Conservation (phyloP, 2,797 vertebrate species). For the Microcaecilia unicolor region DNA sequence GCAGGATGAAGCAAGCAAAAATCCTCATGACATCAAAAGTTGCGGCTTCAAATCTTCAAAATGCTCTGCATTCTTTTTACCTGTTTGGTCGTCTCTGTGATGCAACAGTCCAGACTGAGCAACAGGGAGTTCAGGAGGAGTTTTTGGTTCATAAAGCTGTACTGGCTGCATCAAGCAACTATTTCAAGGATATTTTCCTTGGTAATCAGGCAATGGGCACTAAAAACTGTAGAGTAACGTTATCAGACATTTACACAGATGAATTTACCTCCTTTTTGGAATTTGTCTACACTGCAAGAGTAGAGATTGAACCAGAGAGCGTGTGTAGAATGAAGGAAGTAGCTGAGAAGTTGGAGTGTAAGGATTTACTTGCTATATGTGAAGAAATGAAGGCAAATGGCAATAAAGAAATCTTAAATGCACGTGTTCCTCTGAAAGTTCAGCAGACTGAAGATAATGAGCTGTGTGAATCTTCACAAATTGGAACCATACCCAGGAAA, state of each 20-base stretch:
- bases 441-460: not conserved
- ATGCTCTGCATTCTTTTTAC: conserved; percentile 40
- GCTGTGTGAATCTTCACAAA: conserved; percentile 3
- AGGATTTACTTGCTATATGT: conserved; percentile 43
- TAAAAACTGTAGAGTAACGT: conserved; percentile 23
- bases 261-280: conserved; percentile 47
- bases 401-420: conserved; percentile 13
- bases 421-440: conserved; percentile 23
- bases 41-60: conserved; percentile 41
- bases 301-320: conserved; percentile 37
- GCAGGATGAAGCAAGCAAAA: conserved; percentile 44
- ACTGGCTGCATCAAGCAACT: conserved; percentile 51
- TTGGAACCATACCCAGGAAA: not conserved
- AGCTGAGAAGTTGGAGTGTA: conserved; percentile 39
- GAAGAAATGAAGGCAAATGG: conserved; percentile 26
- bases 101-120: conserved; percentile 31
- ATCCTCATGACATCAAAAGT: conserved; percentile 44
- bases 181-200: conserved; percentile 45
- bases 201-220: conserved; percentile 25
- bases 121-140: conserved; percentile 30
- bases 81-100: conserved; percentile 39
- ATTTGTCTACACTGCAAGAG: conserved; percentile 42
- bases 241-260: conserved; percentile 37
- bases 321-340: conserved; percentile 38
- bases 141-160: conserved; percentile 46